Base-by-base conservation (phyloP, 1,140 invertebrate species). In the Lucilia sericata region DNA sequence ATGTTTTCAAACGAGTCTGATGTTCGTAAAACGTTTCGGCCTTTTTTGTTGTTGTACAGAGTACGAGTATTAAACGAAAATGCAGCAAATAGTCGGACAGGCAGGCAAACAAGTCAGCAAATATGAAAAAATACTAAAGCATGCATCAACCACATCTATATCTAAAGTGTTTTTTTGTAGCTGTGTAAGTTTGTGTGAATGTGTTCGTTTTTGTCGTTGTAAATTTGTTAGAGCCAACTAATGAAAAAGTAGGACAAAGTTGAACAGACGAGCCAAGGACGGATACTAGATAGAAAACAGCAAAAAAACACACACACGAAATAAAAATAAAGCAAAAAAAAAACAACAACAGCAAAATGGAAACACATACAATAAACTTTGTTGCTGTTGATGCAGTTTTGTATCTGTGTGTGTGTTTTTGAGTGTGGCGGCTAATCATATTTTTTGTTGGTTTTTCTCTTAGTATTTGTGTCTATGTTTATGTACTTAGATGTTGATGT, bases 181-280 rank as follows among this genome's bases (percentile, higher is more conserved):
- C 13, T 75, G 42, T 76, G 42, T 30, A 21, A 76, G 74, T 55
- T 14, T 5, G 10, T 75, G 75, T 36, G 34, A 25, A 4, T 80
- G 21, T 21, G 51, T 84, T 60, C 42, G 75, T 47, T 17, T 84
- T 21, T 85, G 82, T 80, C 14, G 30, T 65, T 85, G 55, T 85
- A 82, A 85, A 74, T 85, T 83, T 86, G 85, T 85, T 84, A 83
- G 78, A 86, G 88, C 88, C 89, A 90, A 90, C 89, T 89, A 91
- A 90, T 89, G 88, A 87, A 89, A 88, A 91, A 91, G 88, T 91
- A 86, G 90, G 90, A 91, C 90, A 91, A 91, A 91, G 90, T 91
- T 91, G 90, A 91, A 91, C 90, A 91, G 88, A 91, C 90, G 88
- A 91, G 88, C 90, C 90, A 91, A 91, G 90, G 90, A 91, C 90